phyloP scores from a whole-genome alignment of 92 coral and sea anemone genomes.

The Metridium senile region DNA sequence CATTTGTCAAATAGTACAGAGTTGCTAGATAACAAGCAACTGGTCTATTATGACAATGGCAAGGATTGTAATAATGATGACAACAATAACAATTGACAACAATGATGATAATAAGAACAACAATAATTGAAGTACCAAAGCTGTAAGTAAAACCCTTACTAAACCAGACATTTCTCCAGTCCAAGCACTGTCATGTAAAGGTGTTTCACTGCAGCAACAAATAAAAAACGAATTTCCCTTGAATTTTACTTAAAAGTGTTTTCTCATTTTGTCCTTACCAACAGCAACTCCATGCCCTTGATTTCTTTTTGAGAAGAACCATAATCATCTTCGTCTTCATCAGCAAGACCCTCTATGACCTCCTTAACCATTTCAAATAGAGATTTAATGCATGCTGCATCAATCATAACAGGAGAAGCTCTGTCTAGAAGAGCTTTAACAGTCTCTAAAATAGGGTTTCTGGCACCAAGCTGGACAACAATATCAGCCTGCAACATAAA shows the following conservation, averaged over 20 bases:
- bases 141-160: too few species aligned
- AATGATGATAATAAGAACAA: too few species aligned
- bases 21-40: too few species aligned
- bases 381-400: slow-evolving; percentile 68
- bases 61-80: too few species aligned
- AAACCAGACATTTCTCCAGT: too few species aligned
- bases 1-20: too few species aligned
- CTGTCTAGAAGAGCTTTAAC: slow-evolving; percentile 84
- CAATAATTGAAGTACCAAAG: too few species aligned
- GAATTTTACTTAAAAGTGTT: background rate
- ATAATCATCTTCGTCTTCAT: slow-evolving; percentile 57
- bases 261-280: slow-evolving; percentile 45
- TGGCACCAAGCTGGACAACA: slow-evolving; percentile 76
- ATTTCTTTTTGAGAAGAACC: slow-evolving; percentile 52
- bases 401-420: slow-evolving; percentile 89
- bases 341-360: slow-evolving; percentile 63
- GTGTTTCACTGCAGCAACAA: too few species aligned
- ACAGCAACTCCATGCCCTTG: slow-evolving; percentile 71
- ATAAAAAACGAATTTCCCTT: too few species aligned
- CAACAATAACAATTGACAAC: too few species aligned
- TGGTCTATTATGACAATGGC: too few species aligned
- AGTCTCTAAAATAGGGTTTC: slow-evolving; percentile 85
- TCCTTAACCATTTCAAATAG: slow-evolving; percentile 67
- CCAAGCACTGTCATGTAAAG: too few species aligned
- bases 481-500: slow-evolving; percentile 70